Evolutionary conservation across 2,888 invertebrate species (phyloP), one percentile per base, ranked within the genome.

Genomic region (Ichneumoninae sp.): DNA sequence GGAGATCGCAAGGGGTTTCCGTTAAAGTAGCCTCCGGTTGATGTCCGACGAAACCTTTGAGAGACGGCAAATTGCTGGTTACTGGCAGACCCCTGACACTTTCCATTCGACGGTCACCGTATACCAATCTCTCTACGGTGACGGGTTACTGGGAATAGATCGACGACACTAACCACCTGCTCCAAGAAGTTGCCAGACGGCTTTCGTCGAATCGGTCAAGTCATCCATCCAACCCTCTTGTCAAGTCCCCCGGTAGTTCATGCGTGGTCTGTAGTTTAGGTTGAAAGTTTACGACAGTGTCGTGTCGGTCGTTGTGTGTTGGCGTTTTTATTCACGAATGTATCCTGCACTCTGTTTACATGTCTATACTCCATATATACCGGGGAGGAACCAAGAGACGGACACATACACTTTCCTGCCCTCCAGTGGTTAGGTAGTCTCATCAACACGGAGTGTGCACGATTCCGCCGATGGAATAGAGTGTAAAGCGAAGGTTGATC

Each of bases 281-380:
- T 68, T 33, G 80, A 82, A 79, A 44, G 13, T 84, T 69, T 62
- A 82, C 81, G 54, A 76, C 75, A 82, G 78, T 70, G 71, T 71
- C 22, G 40, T 60, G 80, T 62, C 71, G 36, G 10, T 60, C 47
- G 40, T 3, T 44, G 44, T 3, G 13, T 0, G 16, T 16, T 44
- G 44, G 44, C 3, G 44, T 44, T 44, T 44, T 44, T 44, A 16
- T 44, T 44, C 44, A 3, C 44, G 44, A 2, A 44, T 13, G 44
- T 44, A 16, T 44, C 44, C 16, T 16, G 10, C 44, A 16, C 13
- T 16, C 44, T 16, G 44, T 44, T 3, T 3, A 44, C 44, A 3
- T 13, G 44, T 44, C 44, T 44, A 1, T 3, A 44, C 16, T 13
- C 16, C 44, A 16, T 44, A 13, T 5, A 16, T 16, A 3, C 44